Conservation (phyloP, 53 echinoderm and acorn worm genomes). For the Arbacia lixula region DNA sequence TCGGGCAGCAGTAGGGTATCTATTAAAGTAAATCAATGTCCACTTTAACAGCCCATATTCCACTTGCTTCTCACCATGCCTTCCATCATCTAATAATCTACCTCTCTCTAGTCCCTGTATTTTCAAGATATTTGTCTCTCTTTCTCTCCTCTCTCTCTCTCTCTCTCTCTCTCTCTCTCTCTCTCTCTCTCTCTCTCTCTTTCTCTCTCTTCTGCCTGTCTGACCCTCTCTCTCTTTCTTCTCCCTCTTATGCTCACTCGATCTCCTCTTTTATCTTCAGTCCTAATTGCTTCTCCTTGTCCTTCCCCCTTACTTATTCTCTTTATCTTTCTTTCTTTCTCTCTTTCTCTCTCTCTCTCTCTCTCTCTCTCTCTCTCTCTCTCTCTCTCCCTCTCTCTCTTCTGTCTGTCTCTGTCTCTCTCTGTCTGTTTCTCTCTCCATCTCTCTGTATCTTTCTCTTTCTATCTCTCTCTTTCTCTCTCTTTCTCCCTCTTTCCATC, state of each 20-base stretch:
- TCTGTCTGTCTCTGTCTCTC: too few relatives aligned
- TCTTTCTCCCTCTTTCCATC: neutral
- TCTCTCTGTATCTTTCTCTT: too few relatives aligned
- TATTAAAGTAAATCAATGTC: constrained; percentile 42
- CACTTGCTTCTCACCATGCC: constrained; percentile 21
- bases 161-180: neutral
- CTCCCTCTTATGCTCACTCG: neutral
- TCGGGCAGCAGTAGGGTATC: constrained; percentile 20
- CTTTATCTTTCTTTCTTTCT: neutral
- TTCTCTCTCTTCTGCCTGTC: neutral
- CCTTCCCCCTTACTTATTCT: too few relatives aligned
- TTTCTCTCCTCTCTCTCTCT: neutral
- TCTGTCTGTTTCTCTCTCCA: neutral
- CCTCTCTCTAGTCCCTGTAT: constrained; percentile 8
- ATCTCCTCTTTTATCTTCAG: neutral
- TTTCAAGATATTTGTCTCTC: too few relatives aligned
- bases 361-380: too few relatives aligned
- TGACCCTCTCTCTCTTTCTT: neutral
- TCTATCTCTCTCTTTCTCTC: constrained; percentile 4
- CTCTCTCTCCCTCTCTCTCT: too few relatives aligned
- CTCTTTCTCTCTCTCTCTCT: too few relatives aligned
- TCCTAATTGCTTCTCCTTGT: neutral
- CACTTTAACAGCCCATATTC: constrained; percentile 39
- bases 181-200: neutral
- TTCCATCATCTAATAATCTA: constrained; percentile 32